Evolutionary conservation across 2,797 vertebrate genomes (phyloP).

Genomic region (Phyllotis vaccarum): DNA sequence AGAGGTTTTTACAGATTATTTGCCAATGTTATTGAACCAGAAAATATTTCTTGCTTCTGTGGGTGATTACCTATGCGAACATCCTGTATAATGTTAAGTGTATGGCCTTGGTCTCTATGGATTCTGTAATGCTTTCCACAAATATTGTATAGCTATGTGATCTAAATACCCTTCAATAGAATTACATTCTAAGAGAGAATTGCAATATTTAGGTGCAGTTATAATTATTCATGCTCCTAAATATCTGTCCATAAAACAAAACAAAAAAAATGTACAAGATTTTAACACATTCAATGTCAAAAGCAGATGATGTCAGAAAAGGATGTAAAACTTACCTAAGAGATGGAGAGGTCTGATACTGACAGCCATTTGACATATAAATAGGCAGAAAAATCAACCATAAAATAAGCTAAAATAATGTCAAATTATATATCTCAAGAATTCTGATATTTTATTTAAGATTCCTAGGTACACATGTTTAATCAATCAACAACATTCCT

Average conservation of each 20-base stretch:
- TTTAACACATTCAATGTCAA: background rate
- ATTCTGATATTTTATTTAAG: background rate
- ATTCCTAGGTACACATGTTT: background rate
- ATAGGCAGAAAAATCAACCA: slow-evolving; percentile 2
- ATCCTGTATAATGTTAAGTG: background rate
- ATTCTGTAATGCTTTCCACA: background rate
- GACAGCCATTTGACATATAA: background rate
- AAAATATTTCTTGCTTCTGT: background rate
- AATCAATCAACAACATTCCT: background rate
- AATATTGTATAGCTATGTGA: background rate
- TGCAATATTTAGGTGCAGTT: background rate
- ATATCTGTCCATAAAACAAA: background rate
- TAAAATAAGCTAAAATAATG: background rate
- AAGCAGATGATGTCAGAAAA: background rate
- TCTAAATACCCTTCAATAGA: background rate
- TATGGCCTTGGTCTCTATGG: background rate
- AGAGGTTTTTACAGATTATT: background rate
- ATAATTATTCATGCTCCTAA: background rate
- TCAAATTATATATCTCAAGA: background rate
- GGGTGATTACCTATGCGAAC: background rate
- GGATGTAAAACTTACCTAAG: background rate
- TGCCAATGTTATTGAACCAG: background rate
- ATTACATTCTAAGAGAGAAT: background rate
- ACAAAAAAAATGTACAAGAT: background rate
- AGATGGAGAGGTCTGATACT: background rate